Conservation (phyloP, 1,140 invertebrate species). For the Bemisia tabaci region DNA sequence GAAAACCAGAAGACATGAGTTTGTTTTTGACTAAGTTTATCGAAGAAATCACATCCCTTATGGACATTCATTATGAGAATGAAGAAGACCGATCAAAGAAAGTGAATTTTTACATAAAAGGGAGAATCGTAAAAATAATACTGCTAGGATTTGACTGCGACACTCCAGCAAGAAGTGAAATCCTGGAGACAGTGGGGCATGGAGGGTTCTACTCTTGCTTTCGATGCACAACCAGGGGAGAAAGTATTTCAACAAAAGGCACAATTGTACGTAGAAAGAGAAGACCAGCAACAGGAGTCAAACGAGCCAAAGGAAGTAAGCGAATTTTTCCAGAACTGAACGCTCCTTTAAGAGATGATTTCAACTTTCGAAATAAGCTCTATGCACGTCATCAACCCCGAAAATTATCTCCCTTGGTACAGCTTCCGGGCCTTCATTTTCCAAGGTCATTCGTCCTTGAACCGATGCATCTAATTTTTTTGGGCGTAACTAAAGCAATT, state of each 20-base stretch:
- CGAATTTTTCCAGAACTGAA: background rate
- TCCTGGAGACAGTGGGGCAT: background rate
- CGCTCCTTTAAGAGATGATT: background rate
- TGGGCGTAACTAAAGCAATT: constrained; percentile 12
- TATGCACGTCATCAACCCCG: background rate
- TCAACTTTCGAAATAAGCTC: background rate
- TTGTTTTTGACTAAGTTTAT: background rate
- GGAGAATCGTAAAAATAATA: background rate
- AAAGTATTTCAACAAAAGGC: background rate
- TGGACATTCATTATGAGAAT: no score
- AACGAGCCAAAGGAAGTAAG: background rate
- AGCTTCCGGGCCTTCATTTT: constrained; percentile 15
- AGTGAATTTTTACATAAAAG: background rate
- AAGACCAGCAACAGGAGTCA: background rate
- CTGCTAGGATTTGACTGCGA: background rate
- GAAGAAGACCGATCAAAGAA: no score
- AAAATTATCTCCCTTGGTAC: constrained; percentile 10
- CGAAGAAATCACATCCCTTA: background rate
- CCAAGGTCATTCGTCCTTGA: constrained; percentile 17
- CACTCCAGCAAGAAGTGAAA: background rate
- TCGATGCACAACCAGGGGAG: background rate
- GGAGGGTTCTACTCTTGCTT: background rate
- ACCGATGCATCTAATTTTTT: constrained; percentile 15
- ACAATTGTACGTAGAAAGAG: no score
- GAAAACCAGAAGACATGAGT: background rate